Evolutionary conservation across 2,113 vertebrate species (phyloP).

Genomic region (Brachirus orientalis): DNA sequence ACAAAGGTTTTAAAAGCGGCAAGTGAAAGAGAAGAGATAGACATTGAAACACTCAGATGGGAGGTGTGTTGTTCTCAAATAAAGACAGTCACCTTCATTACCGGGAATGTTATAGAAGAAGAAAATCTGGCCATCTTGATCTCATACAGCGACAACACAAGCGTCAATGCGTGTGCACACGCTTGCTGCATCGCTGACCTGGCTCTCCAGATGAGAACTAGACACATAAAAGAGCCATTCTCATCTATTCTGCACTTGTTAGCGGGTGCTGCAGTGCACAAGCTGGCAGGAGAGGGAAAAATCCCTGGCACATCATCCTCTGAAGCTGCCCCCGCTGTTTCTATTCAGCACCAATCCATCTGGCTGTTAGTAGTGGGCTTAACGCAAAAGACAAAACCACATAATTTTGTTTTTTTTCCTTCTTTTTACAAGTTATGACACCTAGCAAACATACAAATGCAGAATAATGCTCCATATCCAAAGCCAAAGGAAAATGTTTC

Average conservation of each 20-base stretch:
- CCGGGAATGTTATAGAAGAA: constrained; percentile 22
- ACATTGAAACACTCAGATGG: constrained; percentile 21
- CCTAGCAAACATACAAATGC: constrained; percentile 10
- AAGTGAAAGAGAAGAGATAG: constrained; percentile 4
- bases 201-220: constrained; percentile 63
- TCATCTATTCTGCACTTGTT: constrained; percentile 71
- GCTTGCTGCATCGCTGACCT: constrained; percentile 64
- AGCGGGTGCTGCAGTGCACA: constrained; percentile 57
- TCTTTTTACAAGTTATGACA: constrained; percentile 24
- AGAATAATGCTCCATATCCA: background rate
- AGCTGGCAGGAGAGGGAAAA: constrained; percentile 76
- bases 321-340: constrained; percentile 75
- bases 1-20: constrained; percentile 10
- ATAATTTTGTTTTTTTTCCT: constrained; percentile 52
- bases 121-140: constrained; percentile 14
- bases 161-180: constrained; percentile 24
- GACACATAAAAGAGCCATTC: constrained; percentile 73
- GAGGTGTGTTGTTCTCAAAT: constrained; percentile 24
- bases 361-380: constrained; percentile 73
- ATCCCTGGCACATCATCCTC: constrained; percentile 62
- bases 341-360: constrained; percentile 74
- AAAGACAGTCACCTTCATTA: constrained; percentile 24
- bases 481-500: constrained; percentile 22
- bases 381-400: constrained; percentile 56
- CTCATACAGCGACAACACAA: constrained; percentile 14